phyloP scores from a whole-genome alignment of 1,140 invertebrate species.

The Megathymus violae region DNA sequence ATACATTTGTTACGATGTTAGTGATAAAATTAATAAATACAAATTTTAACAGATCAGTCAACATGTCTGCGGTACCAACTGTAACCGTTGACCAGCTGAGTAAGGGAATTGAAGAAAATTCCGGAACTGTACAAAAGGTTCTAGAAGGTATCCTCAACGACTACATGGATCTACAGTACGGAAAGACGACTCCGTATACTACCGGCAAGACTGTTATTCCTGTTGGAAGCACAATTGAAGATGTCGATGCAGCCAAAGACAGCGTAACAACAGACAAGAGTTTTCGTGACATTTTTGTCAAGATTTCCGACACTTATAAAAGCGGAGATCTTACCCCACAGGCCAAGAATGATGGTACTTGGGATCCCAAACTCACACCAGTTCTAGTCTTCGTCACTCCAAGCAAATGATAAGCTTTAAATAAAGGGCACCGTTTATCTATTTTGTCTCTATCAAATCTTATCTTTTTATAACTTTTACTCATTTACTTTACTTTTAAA shows the following conservation, averaged over 20 bases:
- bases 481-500: conserved; percentile 14
- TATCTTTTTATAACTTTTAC: conserved; percentile 19
- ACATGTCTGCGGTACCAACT: conserved; percentile 64
- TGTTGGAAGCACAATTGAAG: conserved; percentile 52
- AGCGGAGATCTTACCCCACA: conserved; percentile 65
- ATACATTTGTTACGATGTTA: too few relatives aligned
- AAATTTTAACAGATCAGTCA: conserved; percentile 33
- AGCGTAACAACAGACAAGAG: conserved; percentile 53
- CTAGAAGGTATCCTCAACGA: conserved; percentile 73
- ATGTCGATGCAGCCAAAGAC: conserved; percentile 54
- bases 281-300: conserved; percentile 61
- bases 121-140: conserved; percentile 56
- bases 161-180: conserved; percentile 71
- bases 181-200: conserved; percentile 68
- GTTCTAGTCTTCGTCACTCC: conserved; percentile 67
- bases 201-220: conserved; percentile 69
- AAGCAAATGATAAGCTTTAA: conserved; percentile 46
- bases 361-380: conserved; percentile 66
- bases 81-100: conserved; percentile 64
- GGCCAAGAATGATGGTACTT: conserved; percentile 56
- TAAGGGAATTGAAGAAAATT: conserved; percentile 55
- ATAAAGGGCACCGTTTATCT: too few relatives aligned
- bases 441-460: conserved; percentile 2
- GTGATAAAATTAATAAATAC: neutral
- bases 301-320: conserved; percentile 60